Conservation (phyloP, 2,113 vertebrate genomes). For the Papio anubis region DNA sequence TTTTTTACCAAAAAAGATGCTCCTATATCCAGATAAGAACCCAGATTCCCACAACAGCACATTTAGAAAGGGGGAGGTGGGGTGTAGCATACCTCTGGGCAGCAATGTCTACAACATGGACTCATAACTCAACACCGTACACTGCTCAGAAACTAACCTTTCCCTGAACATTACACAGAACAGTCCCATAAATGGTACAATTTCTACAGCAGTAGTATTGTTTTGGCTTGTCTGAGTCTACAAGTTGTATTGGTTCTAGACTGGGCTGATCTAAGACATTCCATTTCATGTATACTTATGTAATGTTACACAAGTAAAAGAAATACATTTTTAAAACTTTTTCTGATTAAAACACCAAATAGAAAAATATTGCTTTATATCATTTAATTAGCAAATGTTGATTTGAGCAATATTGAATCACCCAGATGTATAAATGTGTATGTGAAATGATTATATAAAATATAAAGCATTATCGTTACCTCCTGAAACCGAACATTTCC, state of each 20-base stretch:
- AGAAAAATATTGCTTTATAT: background rate
- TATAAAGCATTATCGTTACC: background rate
- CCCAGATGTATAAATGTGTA: background rate
- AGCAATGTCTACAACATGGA: background rate
- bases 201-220: background rate
- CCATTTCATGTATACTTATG: background rate
- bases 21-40: background rate
- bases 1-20: background rate
- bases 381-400: background rate
- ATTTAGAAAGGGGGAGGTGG: background rate
- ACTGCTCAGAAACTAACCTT: background rate
- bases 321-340: background rate
- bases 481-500: background rate
- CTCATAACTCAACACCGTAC: background rate
- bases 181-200: background rate
- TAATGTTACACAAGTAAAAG: background rate
- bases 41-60: background rate
- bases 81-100: background rate
- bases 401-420: background rate
- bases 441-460: background rate
- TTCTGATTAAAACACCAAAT: slow-evolving; percentile 26
- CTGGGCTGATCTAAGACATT: background rate
- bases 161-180: background rate
- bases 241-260: background rate
- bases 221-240: background rate